Evolutionary conservation across 2,888 invertebrate genomes (phyloP), one percentile per base, ranked within the genome.

Genomic region (Polymixis lichenea): DNA sequence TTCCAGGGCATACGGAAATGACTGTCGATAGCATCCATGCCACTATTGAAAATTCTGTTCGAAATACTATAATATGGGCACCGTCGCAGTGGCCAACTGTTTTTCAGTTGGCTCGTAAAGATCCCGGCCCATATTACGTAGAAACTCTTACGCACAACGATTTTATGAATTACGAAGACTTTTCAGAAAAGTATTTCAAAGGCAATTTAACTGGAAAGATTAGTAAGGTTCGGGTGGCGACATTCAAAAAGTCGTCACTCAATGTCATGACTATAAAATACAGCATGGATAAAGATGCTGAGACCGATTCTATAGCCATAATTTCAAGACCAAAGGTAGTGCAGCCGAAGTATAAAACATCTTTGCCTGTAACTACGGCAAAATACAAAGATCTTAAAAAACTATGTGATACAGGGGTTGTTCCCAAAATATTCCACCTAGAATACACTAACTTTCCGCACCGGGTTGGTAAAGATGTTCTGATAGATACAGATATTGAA

Each of bases 1-100:
- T 89, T 0, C 85, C 88, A 13, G 88, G 87, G 1, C 88, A 88
- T 58, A 89, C 87, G 0, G 76, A 86, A 51, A 88, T 87, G 88
- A 62, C 82, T 5, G 87, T 85, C 2, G 87, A 87, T 53, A 82
- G 80, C 65, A 75, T 87, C 22, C 87, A 88, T 58, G 66, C 85
- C 32, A 77, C 74, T 32, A 88, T 88, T 17, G 83, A 88, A 80
- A 75, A 65, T 49, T 80, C 78, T 49, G 73, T 87, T 15, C 17
- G 79, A 69, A 78, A 87, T 38, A 86, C 75, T 4, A 85, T 64
- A 22, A 71, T 86, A 69, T 87, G 83, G 80, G 83, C 83, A 32
- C 87, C 84, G 13, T 86, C 87, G 6, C 86, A 86, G 83, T 49
- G 49, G 49, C 19, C 28, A 15, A 87, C 84, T 51, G 62, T 86